phyloP scores from a whole-genome alignment of 2,888 invertebrate genomes.

The Malacosoma neustria region DNA sequence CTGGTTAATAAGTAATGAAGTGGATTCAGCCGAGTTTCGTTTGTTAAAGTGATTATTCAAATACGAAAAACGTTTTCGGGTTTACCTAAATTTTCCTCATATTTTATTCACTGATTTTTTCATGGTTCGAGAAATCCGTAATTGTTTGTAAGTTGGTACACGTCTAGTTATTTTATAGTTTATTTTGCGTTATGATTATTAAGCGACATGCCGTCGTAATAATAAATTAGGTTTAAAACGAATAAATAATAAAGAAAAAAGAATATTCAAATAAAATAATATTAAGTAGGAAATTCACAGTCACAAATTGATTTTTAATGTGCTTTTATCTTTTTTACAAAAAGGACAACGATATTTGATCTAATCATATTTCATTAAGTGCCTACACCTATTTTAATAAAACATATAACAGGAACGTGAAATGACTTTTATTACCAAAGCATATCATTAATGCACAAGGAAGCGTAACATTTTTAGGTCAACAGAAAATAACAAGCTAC shows the following conservation, averaged over 20 bases:
- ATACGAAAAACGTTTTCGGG: slow-evolving; percentile 70
- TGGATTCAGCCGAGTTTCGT: slow-evolving; percentile 63
- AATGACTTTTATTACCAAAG: not conserved
- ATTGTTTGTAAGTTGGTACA: slow-evolving; percentile 51
- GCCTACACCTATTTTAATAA: no score
- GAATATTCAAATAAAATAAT: no score
- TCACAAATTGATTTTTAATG: no score
- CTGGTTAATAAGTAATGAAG: slow-evolving; percentile 72
- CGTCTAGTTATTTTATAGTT: slow-evolving; percentile 17
- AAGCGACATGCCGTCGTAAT: no score
- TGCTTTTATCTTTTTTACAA: no score
- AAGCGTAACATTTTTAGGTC: not conserved
- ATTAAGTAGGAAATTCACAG: no score
- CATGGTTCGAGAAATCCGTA: slow-evolving; percentile 56
- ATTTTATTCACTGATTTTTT: slow-evolving; percentile 70
- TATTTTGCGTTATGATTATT: no score
- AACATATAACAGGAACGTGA: no score
- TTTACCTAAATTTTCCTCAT: slow-evolving; percentile 67
- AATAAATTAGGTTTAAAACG: no score
- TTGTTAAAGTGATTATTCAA: slow-evolving; percentile 74
- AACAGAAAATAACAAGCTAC: not conserved
- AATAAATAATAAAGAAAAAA: no score
- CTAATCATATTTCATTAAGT: no score
- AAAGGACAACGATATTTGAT: no score
- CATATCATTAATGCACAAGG: not conserved